Evolutionary conservation across 1,140 invertebrate genomes (phyloP).

Genomic region (Trichonephila inaurata): DNA sequence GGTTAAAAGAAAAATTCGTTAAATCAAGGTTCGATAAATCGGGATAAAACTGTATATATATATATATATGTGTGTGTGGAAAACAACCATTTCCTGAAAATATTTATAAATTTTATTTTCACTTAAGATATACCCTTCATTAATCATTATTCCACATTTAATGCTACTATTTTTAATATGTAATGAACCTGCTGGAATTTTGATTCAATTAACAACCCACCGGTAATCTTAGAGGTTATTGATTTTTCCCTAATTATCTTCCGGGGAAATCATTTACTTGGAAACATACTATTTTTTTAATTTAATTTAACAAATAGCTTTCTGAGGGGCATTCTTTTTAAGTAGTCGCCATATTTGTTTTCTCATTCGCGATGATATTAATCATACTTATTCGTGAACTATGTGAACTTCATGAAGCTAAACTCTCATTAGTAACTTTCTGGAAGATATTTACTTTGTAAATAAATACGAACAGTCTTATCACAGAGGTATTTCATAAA

Average conservation of each 20-base stretch:
- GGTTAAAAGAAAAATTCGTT: too few relatives aligned
- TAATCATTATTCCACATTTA: background rate
- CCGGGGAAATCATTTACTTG: background rate
- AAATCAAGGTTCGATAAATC: too few relatives aligned
- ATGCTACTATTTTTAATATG: background rate
- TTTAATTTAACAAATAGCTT: constrained; percentile 24
- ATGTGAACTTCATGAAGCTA: background rate
- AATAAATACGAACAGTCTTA: background rate
- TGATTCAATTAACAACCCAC: constrained; percentile 14
- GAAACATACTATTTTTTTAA: constrained; percentile 20
- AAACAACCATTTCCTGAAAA: too few relatives aligned
- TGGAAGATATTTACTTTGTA: background rate
- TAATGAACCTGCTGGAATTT: constrained; percentile 40
- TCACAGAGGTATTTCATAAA: too few relatives aligned
- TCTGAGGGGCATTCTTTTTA: background rate
- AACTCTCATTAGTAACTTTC: background rate
- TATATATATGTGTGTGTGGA: too few relatives aligned
- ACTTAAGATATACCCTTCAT: background rate
- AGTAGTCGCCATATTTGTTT: background rate
- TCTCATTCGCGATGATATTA: background rate
- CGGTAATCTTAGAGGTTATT: background rate
- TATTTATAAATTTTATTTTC: too few relatives aligned
- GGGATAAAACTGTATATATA: too few relatives aligned
- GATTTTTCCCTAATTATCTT: constrained; percentile 18
- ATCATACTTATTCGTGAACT: background rate